A percentile compares a stretch with the other conserved stretches of the same genome.
These are phyloP conservation scores for Pagetopsis macropterus DNA, from an alignment of 2,797 vertebrate genomes.

Conservation along the genomic window DNA sequence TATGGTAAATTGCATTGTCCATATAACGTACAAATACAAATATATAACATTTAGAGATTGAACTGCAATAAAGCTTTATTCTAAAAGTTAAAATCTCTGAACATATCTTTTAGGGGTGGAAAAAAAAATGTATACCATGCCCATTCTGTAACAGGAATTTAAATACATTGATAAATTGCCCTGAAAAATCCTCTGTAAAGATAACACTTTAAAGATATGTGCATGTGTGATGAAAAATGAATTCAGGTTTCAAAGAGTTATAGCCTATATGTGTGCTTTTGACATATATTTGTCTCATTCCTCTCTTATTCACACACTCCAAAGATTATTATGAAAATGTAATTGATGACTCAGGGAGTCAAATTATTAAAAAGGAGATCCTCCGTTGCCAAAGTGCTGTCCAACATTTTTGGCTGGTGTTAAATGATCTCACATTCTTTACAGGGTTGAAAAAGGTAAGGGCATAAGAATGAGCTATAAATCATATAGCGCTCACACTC, in stretches of 20 bases:
- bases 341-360: conserved; percentile 4
- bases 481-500: conserved; percentile 1
- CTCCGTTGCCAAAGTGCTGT: conserved; percentile 21
- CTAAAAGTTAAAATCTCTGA: background rate
- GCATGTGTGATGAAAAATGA: conserved; percentile 4
- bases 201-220: conserved; percentile 1
- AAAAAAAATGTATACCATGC: background rate
- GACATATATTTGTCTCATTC: conserved; percentile 32
- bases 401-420: conserved; percentile 18
- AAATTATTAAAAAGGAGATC: conserved; percentile 36
- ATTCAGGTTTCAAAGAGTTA: background rate
- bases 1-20: no score
- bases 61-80: background rate
- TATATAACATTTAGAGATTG: background rate
- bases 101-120: background rate
- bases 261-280: conserved; percentile 12
- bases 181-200: background rate
- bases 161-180: conserved; percentile 1
- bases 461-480: conserved; percentile 13
- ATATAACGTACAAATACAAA: no score
- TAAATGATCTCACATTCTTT: conserved; percentile 15
- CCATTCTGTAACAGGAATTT: background rate
- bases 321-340: no score
- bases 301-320: no score
- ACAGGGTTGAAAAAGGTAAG: conserved; percentile 1